Evolutionary conservation across 2,113 vertebrate species (phyloP), one percentile per base, ranked within the genome.

Genomic region (Irena cyanogastra): DNA sequence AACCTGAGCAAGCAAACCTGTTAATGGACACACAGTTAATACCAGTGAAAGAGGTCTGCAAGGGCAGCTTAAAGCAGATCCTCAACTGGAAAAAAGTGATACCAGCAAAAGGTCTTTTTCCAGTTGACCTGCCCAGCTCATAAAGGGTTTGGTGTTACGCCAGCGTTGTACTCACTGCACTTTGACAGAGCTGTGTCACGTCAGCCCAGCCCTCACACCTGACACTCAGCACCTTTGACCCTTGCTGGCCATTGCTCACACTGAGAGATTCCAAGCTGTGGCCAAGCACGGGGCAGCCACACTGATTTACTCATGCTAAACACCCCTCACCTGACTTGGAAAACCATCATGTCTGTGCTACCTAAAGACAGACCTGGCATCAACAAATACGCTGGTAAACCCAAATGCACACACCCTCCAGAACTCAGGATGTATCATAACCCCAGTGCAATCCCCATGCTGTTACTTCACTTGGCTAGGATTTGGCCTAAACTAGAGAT

Each of bases 51-150:
- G 71, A 63, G 8, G 63, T 78, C 87, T 87, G 74, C 65, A 89
- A 69, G 57, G 47, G 86, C 17, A 44, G 89, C 83, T 95, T 89
- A 96, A 95, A 68, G 53, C 28, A 64, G 45, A 31, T 63, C 71
- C 39, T 88, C 79, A 86, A 70, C 31, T 88, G 79, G 85, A 88
- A 95, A 95, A 93, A 90, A 76, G 61, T 0, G 0, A 16, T 74
- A 91, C 77, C 69, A 91, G 81, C 83, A 78, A 91, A 89, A 87
- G 49, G 20, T 47, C n/a, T 92, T 91, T 87, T 95, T 94, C 89
- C 93, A 91, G 77, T 28, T 75, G 83, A 92, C 69, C 89, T 47
- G n/a, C 64, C 69, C 42, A 0, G 0, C 75, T 28, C 54, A 44
- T 2, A 15, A 47, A 83, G 39, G 0, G 0, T 18, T 83, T 26